A percentile compares a stretch with the other conserved stretches of the same genome.
These are phyloP conservation scores for Sanderia malayensis DNA, from an alignment of 30 jellyfish, hydroid and myxozoan genomes.

Conservation along the genomic window DNA sequence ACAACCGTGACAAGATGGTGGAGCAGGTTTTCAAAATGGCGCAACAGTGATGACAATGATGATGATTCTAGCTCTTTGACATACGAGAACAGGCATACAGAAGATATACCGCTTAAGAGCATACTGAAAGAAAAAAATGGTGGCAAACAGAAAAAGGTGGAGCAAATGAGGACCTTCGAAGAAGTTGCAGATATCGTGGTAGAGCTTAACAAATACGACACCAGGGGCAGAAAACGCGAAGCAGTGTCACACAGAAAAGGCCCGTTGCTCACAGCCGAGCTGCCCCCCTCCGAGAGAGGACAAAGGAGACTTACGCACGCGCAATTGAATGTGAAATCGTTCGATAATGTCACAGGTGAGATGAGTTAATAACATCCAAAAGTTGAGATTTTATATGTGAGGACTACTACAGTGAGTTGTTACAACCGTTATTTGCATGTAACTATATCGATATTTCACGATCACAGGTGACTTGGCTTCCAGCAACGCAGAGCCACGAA, in stretches of 20 bases:
- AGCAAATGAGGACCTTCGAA: not conserved
- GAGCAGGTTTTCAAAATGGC: not conserved
- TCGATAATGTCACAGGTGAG: too few species aligned
- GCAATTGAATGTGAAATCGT: not conserved
- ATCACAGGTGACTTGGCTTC: too few species aligned
- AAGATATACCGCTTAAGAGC: conserved; percentile 25
- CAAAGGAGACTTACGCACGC: not conserved
- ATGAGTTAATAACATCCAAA: too few species aligned
- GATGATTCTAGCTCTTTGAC: not conserved
- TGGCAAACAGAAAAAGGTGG: not conserved
- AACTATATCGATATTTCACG: too few species aligned
- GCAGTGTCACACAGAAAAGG: conserved; percentile 4
- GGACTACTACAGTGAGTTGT: too few species aligned
- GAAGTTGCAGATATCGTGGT: not conserved
- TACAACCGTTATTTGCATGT: too few species aligned
- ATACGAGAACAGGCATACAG: conserved; percentile 20
- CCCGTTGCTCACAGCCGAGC: conserved; percentile 11
- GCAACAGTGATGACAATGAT: not conserved
- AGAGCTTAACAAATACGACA: not conserved
- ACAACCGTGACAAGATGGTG: conserved; percentile 24
- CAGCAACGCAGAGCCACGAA: conserved; percentile 30
- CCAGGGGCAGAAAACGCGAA: not conserved
- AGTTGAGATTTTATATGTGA: too few species aligned
- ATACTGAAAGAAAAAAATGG: conserved; percentile 34
- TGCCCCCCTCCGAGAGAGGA: conserved; percentile 19